Base-by-base conservation (phyloP, 2,888 invertebrate species). In the Adela reaumurella region DNA sequence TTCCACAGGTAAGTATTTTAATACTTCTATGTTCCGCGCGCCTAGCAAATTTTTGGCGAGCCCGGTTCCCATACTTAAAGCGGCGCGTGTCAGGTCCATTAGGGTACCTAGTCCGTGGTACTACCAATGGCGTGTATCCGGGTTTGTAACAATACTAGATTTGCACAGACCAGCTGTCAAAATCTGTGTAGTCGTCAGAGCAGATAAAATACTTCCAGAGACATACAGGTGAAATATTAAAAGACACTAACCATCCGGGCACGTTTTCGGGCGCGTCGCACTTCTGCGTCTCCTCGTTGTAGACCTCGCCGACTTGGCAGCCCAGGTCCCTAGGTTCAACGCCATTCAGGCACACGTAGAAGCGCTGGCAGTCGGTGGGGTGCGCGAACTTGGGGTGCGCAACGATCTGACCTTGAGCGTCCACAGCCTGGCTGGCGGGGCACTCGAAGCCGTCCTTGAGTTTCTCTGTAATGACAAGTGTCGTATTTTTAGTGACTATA, bases 221-320 rank as follows among this genome's bases (percentile, higher is more conserved):
- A 10, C 8, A 45, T n/a, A 18, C 17, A 45, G 10, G 8, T 8
- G 11, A 19, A 45, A 10, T 18, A 11, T 29, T 17, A 29, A 29
- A 29, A 24, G 6, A 47, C 54, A 71, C 85, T 81, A 63, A 92
- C 92, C 94, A 94, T 82, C 92, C 93, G 58, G 88, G 83, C 49
- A 94, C 94, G 68, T 94, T 94, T 73, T 94, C 92, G 28, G 94
- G 94, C 1, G 90, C 87, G 66, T 94, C 94, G 68, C 95, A 95
- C 65, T 84, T 86, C 70, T 91, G 89, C 1, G 84, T 74, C 55
- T 87, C 88, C 56, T 93, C 92, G 64, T 95, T 94, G 82, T 94
- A 95, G n/a, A 94, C 95, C 64, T 91, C 90, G 51, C 94, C 93
- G 49, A 87, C 84, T 61, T 85, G 84, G 74, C 94, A 94, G 28